phyloP scores from a whole-genome alignment of 2,888 invertebrate genomes.

The Apodemia mormo region DNA sequence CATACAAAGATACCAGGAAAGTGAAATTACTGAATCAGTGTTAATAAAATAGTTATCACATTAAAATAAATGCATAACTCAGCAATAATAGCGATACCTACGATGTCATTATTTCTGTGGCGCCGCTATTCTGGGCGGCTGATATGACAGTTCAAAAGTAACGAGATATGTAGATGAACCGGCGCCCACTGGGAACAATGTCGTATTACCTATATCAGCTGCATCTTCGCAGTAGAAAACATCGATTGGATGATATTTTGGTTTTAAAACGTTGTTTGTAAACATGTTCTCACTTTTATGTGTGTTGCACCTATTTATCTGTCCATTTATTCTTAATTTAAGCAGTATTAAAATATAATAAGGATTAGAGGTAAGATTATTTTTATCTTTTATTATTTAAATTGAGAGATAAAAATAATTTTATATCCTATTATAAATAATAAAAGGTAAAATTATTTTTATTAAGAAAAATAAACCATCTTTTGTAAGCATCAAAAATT shows the following conservation, averaged over 20 bases:
- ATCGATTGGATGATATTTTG: not conserved
- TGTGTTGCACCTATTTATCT: not conserved
- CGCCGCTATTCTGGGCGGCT: conserved; percentile 41
- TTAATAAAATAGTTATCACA: conserved; percentile 17
- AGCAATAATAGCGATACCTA: conserved; percentile 6
- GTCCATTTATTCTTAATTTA: not conserved
- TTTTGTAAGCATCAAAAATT: too few relatives aligned
- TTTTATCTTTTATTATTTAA: too few relatives aligned
- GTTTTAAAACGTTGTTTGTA: conserved; percentile 1
- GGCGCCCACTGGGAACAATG: conserved; percentile 60
- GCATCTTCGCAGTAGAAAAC: not conserved
- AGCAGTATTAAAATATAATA: not conserved
- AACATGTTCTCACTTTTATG: not conserved
- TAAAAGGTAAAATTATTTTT: too few relatives aligned
- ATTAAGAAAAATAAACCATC: too few relatives aligned
- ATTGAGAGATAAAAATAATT: too few relatives aligned
- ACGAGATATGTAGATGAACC: conserved; percentile 59
- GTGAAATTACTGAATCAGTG: conserved; percentile 7
- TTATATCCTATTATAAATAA: too few relatives aligned
- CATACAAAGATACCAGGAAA: not conserved
- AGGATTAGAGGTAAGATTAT: too few relatives aligned
- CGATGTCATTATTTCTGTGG: conserved; percentile 31
- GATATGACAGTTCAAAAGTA: conserved; percentile 54
- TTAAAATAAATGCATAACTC: conserved; percentile 23
- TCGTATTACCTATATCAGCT: conserved; percentile 48